Percentiles rank a stretch among this genome's conserved stretches.
These are phyloP conservation scores for Motacilla tschutschensis DNA, from an alignment of 2,113 vertebrate species.

Conservation along the genomic window DNA sequence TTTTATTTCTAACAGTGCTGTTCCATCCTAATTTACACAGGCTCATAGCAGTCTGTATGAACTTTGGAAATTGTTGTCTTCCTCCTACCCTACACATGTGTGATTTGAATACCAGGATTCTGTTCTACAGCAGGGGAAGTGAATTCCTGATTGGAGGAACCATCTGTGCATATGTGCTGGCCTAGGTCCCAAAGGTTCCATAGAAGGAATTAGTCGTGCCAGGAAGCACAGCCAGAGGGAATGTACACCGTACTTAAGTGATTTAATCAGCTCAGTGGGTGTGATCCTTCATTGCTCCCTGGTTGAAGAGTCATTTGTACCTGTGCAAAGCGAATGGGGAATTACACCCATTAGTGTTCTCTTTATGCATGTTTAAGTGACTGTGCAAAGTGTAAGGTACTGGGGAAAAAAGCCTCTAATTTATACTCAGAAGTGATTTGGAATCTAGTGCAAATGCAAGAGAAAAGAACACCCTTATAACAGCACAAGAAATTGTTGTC, in stretches of 20 bases:
- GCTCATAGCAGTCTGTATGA: background rate
- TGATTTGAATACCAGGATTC: background rate
- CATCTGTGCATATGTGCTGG: background rate
- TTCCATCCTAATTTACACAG: background rate
- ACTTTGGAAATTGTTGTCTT: background rate
- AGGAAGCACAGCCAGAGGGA: conserved; percentile 17
- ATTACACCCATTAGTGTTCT: conserved; percentile 5
- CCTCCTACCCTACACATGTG: background rate
- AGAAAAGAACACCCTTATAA: background rate
- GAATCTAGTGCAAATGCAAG: background rate
- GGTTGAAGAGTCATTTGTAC: conserved; percentile 10
- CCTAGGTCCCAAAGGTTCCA: conserved; percentile 12
- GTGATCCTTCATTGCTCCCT: conserved; percentile 29
- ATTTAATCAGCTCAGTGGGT: conserved; percentile 34
- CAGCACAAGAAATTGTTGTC: background rate
- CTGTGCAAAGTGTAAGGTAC: conserved; percentile 22
- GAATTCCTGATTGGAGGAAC: background rate
- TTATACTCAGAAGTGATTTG: conserved; percentile 11
- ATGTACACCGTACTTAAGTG: background rate
- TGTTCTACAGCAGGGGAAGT: background rate
- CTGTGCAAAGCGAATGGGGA: background rate
- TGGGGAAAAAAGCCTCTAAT: background rate
- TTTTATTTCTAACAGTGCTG: background rate
- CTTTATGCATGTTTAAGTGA: conserved; percentile 44
- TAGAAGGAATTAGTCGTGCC: background rate